Evolutionary conservation across 2,797 vertebrate genomes (phyloP).

Genomic region (Diplodus puntazzo): DNA sequence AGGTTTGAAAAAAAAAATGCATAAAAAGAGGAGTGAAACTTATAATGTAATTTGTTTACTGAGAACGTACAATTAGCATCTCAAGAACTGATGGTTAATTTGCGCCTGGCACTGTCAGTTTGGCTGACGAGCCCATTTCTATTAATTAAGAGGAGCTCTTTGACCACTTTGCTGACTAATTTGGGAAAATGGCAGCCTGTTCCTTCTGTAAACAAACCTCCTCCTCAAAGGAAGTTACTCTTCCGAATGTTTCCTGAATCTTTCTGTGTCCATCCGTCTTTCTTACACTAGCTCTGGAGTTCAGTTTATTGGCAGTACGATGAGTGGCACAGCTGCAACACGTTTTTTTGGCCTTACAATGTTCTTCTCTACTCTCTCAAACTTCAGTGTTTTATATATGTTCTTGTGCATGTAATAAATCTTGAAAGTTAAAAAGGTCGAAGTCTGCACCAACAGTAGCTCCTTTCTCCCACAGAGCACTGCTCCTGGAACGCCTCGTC

Average conservation of each 20-base stretch:
- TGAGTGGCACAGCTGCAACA: neutral
- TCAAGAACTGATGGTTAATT: slow-evolving; percentile 46
- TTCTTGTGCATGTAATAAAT: too few species aligned
- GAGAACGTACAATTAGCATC: slow-evolving; percentile 39
- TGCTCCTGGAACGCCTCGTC: too few species aligned
- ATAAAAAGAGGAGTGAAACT: slow-evolving; percentile 24
- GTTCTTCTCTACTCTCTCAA: neutral
- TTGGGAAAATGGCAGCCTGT: slow-evolving; percentile 45
- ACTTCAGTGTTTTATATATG: too few species aligned
- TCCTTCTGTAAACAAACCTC: slow-evolving; percentile 45
- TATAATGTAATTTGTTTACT: slow-evolving; percentile 39
- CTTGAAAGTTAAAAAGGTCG: too few species aligned
- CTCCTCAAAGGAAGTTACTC: slow-evolving; percentile 15
- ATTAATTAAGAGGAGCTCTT: slow-evolving; percentile 52
- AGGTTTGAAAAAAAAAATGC: neutral
- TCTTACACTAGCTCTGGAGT: neutral
- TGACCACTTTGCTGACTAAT: slow-evolving; percentile 53
- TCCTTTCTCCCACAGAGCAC: too few species aligned
- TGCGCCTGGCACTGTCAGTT: slow-evolving; percentile 21
- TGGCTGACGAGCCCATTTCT: slow-evolving; percentile 44
- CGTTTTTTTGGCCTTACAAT: slow-evolving; percentile 9
- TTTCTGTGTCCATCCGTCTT: neutral
- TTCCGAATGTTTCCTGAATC: slow-evolving; percentile 23
- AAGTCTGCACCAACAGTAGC: too few species aligned
- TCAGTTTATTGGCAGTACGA: neutral